These are phyloP conservation scores for Clusia tigrina DNA, from an alignment of 2,888 invertebrate genomes.

Conservation along the genomic window DNA sequence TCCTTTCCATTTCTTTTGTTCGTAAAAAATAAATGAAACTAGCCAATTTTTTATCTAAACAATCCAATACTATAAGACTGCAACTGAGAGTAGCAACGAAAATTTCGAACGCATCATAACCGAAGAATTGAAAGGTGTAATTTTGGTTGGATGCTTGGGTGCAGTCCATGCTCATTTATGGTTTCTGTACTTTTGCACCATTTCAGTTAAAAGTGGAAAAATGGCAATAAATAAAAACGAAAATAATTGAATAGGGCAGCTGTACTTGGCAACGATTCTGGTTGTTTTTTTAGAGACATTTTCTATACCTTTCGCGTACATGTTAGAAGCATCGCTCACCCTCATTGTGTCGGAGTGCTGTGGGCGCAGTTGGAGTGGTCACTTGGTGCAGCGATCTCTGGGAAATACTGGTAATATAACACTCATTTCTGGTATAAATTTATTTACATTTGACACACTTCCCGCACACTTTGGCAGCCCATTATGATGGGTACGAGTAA, in stretches of 20 bases:
- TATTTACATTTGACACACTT: background rate
- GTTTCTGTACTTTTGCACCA: no score
- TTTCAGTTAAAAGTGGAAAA: no score
- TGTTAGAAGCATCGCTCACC: background rate
- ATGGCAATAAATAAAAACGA: background rate
- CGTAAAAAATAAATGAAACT: constrained; percentile 16
- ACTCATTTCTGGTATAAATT: background rate
- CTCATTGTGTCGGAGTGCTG: background rate
- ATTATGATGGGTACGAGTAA: no score
- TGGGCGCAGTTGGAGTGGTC: background rate
- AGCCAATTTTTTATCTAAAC: constrained; percentile 31
- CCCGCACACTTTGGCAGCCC: background rate
- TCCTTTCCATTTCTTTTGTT: constrained; percentile 23
- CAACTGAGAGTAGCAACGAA: constrained; percentile 34
- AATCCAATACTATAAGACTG: constrained; percentile 32
- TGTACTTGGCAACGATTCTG: constrained; percentile 9
- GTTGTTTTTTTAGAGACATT: background rate
- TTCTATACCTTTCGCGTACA: background rate
- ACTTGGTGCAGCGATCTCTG: background rate
- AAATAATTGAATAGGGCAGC: background rate
- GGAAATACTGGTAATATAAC: background rate
- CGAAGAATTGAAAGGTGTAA: constrained; percentile 55
- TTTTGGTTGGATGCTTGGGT: constrained; percentile 42
- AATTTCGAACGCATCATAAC: constrained; percentile 34
- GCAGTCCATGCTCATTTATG: constrained; percentile 36